A percentile compares a stretch with the other conserved stretches of the same genome.
Evolutionary conservation across 2,888 invertebrate species (phyloP).

Genomic region (Chorisops tibialis): DNA sequence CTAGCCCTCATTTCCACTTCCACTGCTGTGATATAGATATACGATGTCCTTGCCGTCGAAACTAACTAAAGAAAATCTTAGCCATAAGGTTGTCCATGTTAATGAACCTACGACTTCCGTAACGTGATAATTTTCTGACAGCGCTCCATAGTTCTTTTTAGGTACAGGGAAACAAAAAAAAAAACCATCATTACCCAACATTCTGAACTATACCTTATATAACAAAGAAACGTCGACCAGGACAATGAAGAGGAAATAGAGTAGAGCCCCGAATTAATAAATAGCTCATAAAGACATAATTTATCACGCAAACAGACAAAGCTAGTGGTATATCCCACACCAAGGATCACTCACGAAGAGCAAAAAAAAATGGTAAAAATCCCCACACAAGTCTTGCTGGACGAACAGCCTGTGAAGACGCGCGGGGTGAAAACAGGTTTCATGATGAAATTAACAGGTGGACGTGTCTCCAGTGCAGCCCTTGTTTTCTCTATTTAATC

Average conservation of each 20-base stretch:
- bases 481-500: constrained; percentile 17
- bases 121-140: constrained; percentile 16
- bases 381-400: too few species aligned
- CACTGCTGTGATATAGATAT: too few species aligned
- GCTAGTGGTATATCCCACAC: constrained; percentile 17
- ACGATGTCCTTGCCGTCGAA: too few species aligned
- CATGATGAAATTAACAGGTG: constrained; percentile 34
- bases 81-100: neutral
- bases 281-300: constrained; percentile 34
- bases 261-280: constrained; percentile 30
- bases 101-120: constrained; percentile 15
- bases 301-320: constrained; percentile 29
- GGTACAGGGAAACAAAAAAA: neutral
- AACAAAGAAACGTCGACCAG: constrained; percentile 12
- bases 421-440: constrained; percentile 16
- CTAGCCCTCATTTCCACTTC: too few species aligned
- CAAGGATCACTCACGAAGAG: constrained; percentile 1
- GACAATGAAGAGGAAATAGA: constrained; percentile 13
- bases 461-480: constrained; percentile 23
- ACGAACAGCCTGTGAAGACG: neutral
- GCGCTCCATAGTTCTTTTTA: neutral
- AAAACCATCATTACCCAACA: neutral
- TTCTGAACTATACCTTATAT: neutral
- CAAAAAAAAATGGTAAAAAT: too few species aligned
- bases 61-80: constrained; percentile 3